Percentiles rank a stretch among this genome's conserved stretches.
phyloP scores from a whole-genome alignment of 2,797 vertebrate species.

The Labroides dimidiatus region DNA sequence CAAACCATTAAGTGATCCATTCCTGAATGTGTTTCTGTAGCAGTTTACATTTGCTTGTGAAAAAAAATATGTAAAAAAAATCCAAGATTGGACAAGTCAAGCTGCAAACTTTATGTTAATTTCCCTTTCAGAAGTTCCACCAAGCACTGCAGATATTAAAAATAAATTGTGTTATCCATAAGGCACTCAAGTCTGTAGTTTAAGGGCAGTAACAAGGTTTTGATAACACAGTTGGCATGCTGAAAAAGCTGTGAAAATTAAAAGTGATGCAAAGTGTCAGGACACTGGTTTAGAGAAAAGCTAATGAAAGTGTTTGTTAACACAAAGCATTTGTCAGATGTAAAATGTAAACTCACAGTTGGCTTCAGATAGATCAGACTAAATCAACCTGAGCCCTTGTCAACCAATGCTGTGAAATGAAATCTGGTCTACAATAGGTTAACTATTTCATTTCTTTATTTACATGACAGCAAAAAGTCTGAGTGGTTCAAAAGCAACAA shows the following conservation, averaged over 20 bases:
- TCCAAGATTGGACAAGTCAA: too few relatives aligned
- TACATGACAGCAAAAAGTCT: too few relatives aligned
- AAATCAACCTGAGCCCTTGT: constrained; percentile 19
- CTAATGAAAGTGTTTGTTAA: too few relatives aligned
- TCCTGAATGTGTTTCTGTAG: background rate
- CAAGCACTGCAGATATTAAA: background rate
- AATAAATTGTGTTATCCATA: background rate
- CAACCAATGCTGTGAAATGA: constrained; percentile 23
- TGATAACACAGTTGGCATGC: background rate
- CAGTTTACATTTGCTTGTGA: too few relatives aligned
- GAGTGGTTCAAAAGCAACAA: background rate
- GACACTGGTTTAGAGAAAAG: too few relatives aligned
- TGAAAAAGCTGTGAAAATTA: background rate
- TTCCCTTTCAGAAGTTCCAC: too few relatives aligned
- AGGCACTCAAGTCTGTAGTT: constrained; percentile 9
- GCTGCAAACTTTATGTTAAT: too few relatives aligned
- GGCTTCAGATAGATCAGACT: constrained; percentile 46
- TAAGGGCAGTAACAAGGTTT: constrained; percentile 10
- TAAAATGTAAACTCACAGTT: constrained; percentile 22
- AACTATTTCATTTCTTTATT: too few relatives aligned
- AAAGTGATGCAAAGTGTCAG: background rate
- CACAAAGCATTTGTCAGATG: constrained; percentile 27
- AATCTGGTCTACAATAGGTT: background rate
- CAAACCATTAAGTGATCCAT: background rate
- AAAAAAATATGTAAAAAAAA: too few relatives aligned